Evolutionary conservation across 2,888 invertebrate genomes (phyloP), one percentile per base, ranked within the genome.

Genomic region (Neoaliturus tenellus): DNA sequence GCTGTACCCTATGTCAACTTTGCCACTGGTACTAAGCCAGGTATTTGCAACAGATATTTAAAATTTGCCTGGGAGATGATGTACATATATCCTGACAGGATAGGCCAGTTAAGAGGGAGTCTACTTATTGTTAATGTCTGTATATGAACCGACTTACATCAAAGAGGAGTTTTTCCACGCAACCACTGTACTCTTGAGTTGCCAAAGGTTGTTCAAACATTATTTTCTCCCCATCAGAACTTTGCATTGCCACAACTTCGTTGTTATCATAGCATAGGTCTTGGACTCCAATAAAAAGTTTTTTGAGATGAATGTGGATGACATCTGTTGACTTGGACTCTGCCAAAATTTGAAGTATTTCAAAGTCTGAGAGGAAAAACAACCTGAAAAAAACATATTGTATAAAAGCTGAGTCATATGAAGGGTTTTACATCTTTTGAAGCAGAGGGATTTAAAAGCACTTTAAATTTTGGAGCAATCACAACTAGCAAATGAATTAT

Each of bases 341-440:
- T 0, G 97, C 97, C 85, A 98, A 92, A 87, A 98, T 97, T 91
- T 97, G 97, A 87, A 98, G 91, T 93, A 98, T 95, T 91, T 98
- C 97, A 88, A 97, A 96, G 89, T 98, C 97, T 8, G 97, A 97
- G 84, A 98, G 91, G 89, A 98, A 98, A 92, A 97, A 97, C 90
- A 98, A 97, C 89, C 97, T 93, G 90, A 89, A 81, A 87, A 82
- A 69, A 39, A 44, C 10, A 80, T 35, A 25, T 17, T n/a, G 23
- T n/a, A 31, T 17, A 12, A 23, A 58, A n/a, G n/a, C n/a, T n/a
- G n/a, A n/a, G n/a, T n/a, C n/a, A n/a, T n/a, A n/a, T n/a, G n/a
- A n/a, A n/a, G n/a, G n/a, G n/a, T n/a, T n/a, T n/a, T n/a, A n/a
- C n/a, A n/a, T n/a, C n/a, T n/a, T n/a, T n/a, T n/a, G n/a, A n/a